A percentile compares a stretch with the other conserved stretches of the same genome.
Evolutionary conservation across 2,113 vertebrate species (phyloP).

Genomic region (Xiphophorus hellerii): DNA sequence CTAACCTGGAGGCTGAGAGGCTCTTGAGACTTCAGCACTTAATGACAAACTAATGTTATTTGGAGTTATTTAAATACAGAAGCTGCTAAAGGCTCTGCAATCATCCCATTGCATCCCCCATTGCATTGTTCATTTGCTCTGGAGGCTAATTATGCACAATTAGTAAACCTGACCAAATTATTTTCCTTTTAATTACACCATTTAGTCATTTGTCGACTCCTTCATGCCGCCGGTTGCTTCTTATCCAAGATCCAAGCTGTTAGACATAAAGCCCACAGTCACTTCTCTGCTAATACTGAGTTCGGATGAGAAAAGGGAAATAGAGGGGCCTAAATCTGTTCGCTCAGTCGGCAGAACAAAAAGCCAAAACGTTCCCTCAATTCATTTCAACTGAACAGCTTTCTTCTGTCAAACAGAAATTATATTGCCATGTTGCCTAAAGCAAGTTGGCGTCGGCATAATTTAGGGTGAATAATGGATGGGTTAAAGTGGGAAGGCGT

Average conservation of each 20-base stretch:
- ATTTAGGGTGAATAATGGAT: constrained; percentile 20
- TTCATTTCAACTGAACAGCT: background rate
- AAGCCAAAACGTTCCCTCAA: constrained; percentile 2
- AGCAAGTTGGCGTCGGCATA: background rate
- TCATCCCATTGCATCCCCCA: background rate
- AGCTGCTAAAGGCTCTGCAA: constrained; percentile 7
- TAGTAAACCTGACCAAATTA: constrained; percentile 6
- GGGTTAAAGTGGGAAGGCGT: constrained; percentile 17
- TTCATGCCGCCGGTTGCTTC: background rate
- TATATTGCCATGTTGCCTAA: background rate
- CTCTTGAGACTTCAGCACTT: constrained; percentile 21
- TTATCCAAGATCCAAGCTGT: background rate
- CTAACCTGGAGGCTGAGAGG: background rate
- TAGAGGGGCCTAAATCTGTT: background rate
- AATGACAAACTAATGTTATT: constrained; percentile 5
- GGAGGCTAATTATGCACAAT: constrained; percentile 33
- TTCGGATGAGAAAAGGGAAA: background rate
- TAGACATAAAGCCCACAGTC: background rate
- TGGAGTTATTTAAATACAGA: constrained; percentile 25
- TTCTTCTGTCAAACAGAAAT: constrained; percentile 50
- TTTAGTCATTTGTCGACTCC: background rate
- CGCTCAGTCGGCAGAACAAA: background rate
- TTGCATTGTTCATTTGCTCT: background rate
- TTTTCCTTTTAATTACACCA: constrained; percentile 23
- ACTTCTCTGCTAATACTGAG: background rate